Base-by-base conservation (phyloP, 1,140 invertebrate species). In the Diachasma alloeum region DNA sequence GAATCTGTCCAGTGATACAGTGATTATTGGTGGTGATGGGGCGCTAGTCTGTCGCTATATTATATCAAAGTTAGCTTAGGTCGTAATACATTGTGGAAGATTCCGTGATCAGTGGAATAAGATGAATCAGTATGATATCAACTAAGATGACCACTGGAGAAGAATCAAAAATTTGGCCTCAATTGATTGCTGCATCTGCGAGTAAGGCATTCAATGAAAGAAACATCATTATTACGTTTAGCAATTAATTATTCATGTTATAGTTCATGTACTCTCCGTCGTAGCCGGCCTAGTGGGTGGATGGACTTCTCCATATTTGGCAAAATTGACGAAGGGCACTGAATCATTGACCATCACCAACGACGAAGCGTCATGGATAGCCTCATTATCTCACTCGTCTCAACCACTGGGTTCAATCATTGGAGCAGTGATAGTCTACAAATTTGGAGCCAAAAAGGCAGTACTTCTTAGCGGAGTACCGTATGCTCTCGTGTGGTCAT, bases 281-380 rank as follows among this genome's bases (percentile, higher is more conserved):
- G 82, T 82, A n/a, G 75, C 85, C 8, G 90, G 90, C 10, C 78
- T 87, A 37, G 76, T 83, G 17, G 78, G 85, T 9, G 87, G 91
- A 46, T 93, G 92, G 92, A 91, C 92, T 0, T 92, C 92, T 0
- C 92, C 93, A 0, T 92, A 91, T 15, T 79, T 93, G 10, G 91
- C 91, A 0, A 84, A 87, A 37, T 84, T 93, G 4, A 85, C 90
- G 22, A 82, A 11, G 31, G 46, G 78, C 19, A 82, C 91, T 68
- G 90, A 90, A 0, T 84, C 83, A 2, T 89, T 94, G 53, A 87
- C 85, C 22, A 89, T 93, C 73, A 90, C 91, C 0, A 67, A 88
- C 1, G 90, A 91, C 42, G 90, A 94, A 85, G 92, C 91, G 46
- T 93, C 93, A 6, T 94, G 93, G 93, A 90, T 94, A 46, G 92